phyloP scores from a whole-genome alignment of 92 coral and sea anemone genomes.

The Phenganax marumi region DNA sequence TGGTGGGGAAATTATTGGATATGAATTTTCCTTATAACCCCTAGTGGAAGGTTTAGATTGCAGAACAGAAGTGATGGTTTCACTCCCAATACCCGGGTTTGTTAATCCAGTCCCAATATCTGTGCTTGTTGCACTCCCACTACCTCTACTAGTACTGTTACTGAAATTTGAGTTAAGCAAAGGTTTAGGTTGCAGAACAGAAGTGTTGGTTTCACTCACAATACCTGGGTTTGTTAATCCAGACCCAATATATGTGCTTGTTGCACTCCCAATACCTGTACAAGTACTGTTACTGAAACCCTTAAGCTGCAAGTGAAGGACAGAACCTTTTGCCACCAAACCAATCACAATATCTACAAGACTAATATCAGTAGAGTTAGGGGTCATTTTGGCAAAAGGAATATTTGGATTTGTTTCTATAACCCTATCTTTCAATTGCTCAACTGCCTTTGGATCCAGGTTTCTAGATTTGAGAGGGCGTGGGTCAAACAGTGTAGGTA shows the following conservation, averaged over 20 bases:
- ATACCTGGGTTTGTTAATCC: not conserved
- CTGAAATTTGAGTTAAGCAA: conserved; percentile 6
- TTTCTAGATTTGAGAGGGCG: conserved; percentile 58
- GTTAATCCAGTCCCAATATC: too few species aligned
- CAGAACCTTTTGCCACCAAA: conserved; percentile 60
- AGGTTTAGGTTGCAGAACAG: conserved; percentile 7
- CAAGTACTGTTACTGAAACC: conserved; percentile 38
- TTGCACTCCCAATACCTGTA: conserved; percentile 16
- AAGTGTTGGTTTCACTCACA: conserved; percentile 9
- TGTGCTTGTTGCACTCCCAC: not conserved
- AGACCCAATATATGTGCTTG: conserved; percentile 10
- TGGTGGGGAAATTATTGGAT: conserved; percentile 46
- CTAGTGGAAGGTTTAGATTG: conserved; percentile 2
- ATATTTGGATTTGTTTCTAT: conserved; percentile 44
- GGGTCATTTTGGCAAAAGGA: conserved; percentile 60
- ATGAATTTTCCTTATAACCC: conserved; percentile 33
- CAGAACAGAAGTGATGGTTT: too few species aligned
- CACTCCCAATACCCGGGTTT: too few species aligned
- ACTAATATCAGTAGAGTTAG: conserved; percentile 47
- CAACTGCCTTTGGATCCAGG: conserved; percentile 52
- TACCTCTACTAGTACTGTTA: not conserved
- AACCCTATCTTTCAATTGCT: conserved; percentile 44
- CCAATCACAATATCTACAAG: conserved; percentile 58
- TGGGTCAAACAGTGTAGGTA: conserved; percentile 54
- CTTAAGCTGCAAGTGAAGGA: conserved; percentile 60